phyloP scores from a whole-genome alignment of 92 coral and sea anemone species.

The Parazoanthus swiftii region DNA sequence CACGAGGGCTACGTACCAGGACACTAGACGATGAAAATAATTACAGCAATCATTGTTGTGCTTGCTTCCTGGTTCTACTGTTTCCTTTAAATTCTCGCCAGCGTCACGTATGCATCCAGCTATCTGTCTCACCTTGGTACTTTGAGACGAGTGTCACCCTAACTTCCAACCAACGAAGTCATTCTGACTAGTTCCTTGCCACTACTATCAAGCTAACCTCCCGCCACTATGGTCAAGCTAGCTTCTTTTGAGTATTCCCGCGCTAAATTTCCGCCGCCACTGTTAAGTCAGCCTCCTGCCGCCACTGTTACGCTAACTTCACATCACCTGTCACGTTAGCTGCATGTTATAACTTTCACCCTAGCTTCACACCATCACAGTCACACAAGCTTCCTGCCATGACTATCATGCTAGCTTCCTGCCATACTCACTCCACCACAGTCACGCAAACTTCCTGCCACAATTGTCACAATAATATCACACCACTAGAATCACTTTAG shows the following conservation, averaged over 20 bases:
- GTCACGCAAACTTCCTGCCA: no score
- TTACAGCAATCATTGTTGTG: conserved; percentile 10
- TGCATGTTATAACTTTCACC: not conserved
- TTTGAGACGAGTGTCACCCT: not conserved
- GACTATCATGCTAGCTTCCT: no score
- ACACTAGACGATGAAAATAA: conserved; percentile 41
- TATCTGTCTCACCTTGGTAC: not conserved
- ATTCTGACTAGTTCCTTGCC: not conserved
- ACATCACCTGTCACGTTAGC: not conserved
- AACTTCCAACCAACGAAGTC: not conserved
- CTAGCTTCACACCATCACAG: no score
- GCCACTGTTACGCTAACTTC: not conserved
- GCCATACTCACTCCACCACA: not conserved
- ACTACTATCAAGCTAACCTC: not conserved
- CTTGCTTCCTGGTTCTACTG: not conserved
- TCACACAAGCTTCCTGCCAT: no score
- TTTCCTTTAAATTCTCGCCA: not conserved
- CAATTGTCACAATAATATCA: not conserved
- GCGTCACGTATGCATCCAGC: not conserved
- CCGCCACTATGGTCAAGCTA: not conserved
- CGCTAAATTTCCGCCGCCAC: not conserved
- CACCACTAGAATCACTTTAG: no score
- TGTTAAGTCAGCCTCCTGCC: no score
- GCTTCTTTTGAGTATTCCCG: not conserved
- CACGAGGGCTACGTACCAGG: conserved; percentile 54